A percentile compares a stretch with the other conserved stretches of the same genome.
These are phyloP conservation scores for Odontesthes bonariensis DNA, from an alignment of 2,113 vertebrate species.

Conservation along the genomic window DNA sequence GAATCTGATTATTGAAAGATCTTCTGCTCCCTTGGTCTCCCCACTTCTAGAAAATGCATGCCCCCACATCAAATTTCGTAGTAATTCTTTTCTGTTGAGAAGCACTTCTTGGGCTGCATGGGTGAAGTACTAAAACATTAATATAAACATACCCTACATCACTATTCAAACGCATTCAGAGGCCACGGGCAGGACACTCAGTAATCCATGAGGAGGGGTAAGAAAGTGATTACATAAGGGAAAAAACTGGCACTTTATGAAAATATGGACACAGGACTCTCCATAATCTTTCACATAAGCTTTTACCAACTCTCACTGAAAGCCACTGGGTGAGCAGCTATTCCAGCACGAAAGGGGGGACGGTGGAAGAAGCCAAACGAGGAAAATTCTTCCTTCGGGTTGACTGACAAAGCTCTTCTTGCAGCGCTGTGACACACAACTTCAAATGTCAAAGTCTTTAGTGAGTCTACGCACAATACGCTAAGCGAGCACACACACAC, in stretches of 20 bases:
- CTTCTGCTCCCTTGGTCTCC: neutral
- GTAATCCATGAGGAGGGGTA: constrained; percentile 24
- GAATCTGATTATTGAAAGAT: constrained; percentile 23
- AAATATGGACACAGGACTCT: too few species aligned
- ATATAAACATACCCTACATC: constrained; percentile 48
- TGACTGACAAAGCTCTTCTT: constrained; percentile 12
- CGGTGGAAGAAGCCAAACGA: constrained; percentile 13
- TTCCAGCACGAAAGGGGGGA: constrained; percentile 48
- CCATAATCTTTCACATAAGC: constrained; percentile 53
- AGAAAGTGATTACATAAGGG: constrained; percentile 27
- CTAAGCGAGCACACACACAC: too few species aligned
- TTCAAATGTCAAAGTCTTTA: constrained; percentile 17
- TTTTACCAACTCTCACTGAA: constrained; percentile 12
- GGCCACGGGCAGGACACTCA: constrained; percentile 41
- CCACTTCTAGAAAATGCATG: constrained; percentile 5
- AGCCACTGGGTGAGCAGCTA: constrained; percentile 37
- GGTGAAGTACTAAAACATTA: constrained; percentile 46
- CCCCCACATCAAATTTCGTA: neutral
- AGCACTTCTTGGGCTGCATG: constrained; percentile 40
- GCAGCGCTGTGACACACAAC: constrained; percentile 12
- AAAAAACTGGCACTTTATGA: constrained; percentile 20
- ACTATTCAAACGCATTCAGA: constrained; percentile 52
- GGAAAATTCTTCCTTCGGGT: constrained; percentile 15
- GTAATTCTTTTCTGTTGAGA: constrained; percentile 54
- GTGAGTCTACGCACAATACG: too few species aligned